Conservation (phyloP, 2,113 vertebrate species). For the Cavia porcellus region DNA sequence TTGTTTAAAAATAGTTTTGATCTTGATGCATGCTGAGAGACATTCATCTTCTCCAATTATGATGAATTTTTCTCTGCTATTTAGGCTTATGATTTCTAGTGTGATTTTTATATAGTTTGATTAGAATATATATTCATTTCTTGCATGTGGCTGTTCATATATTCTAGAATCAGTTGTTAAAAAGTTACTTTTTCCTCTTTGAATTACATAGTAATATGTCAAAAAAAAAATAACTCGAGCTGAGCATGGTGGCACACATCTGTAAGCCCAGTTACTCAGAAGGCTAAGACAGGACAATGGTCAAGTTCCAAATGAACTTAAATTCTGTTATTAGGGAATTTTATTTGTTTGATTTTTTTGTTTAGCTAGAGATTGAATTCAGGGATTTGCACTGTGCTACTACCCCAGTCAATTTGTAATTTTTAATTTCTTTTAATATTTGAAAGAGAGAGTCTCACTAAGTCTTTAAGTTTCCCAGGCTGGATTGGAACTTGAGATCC, state of each 20-base stretch:
- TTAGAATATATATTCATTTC: background rate
- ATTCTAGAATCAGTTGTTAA: background rate
- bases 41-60: background rate
- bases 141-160: background rate
- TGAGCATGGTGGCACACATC: background rate
- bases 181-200: background rate
- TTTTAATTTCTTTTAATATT: background rate
- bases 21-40: background rate
- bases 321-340: background rate
- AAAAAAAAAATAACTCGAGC: conserved; percentile 8
- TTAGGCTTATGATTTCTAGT: background rate
- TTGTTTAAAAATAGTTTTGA: background rate
- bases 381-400: background rate
- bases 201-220: background rate
- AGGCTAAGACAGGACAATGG: background rate
- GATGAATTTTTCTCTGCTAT: background rate
- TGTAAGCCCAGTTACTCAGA: background rate
- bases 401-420: too few relatives aligned
- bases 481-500: background rate
- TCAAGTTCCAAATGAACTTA: background rate
- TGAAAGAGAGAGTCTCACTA: background rate
- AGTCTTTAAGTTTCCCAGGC: background rate
- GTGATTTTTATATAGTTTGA: background rate
- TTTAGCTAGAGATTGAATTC: background rate
- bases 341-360: background rate